Percentiles rank a stretch among this genome's conserved stretches.
phyloP scores from a whole-genome alignment of 2,888 invertebrate genomes.

The Aphidius colemani region DNA sequence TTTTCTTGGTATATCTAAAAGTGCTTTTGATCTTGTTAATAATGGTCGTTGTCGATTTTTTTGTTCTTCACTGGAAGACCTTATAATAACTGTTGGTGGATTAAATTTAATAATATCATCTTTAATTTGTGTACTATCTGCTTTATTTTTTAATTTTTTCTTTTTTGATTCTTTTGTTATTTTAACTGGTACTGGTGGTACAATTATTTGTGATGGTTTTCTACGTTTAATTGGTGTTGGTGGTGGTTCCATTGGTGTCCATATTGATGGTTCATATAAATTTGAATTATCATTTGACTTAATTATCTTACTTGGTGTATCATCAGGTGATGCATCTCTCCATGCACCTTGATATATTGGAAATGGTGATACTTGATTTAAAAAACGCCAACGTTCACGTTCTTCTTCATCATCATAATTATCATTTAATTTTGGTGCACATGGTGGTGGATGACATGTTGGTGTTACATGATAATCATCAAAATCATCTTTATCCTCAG shows the following conservation, averaged over 20 bases:
- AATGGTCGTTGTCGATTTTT: conserved; percentile 49
- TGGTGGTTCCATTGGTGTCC: conserved; percentile 47
- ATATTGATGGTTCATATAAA: conserved; percentile 48
- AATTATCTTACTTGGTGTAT: conserved; percentile 36
- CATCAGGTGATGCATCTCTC: conserved; percentile 55
- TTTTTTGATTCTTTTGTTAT: conserved; percentile 42
- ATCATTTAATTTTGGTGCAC: conserved; percentile 36
- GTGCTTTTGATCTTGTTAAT: conserved; percentile 50
- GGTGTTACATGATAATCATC: conserved; percentile 53
- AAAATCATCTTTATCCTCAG: conserved; percentile 42
- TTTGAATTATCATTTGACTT: conserved; percentile 34
- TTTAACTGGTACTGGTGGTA: conserved; percentile 41
- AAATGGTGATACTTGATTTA: conserved; percentile 55
- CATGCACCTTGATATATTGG: conserved; percentile 57
- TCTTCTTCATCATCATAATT: conserved; percentile 47
- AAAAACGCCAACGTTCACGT: conserved; percentile 51
- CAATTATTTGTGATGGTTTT: conserved; percentile 33
- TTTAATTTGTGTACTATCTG: conserved; percentile 42
- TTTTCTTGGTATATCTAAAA: conserved; percentile 49
- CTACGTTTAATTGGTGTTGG: conserved; percentile 34
- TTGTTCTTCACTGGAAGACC: conserved; percentile 52
- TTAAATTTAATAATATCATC: conserved; percentile 37
- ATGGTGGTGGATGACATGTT: conserved; percentile 52
- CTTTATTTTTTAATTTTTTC: conserved; percentile 42
- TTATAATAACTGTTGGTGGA: conserved; percentile 38